These are phyloP conservation scores for Lasiommata megera DNA, from an alignment of 2,888 invertebrate species.

Conservation along the genomic window DNA sequence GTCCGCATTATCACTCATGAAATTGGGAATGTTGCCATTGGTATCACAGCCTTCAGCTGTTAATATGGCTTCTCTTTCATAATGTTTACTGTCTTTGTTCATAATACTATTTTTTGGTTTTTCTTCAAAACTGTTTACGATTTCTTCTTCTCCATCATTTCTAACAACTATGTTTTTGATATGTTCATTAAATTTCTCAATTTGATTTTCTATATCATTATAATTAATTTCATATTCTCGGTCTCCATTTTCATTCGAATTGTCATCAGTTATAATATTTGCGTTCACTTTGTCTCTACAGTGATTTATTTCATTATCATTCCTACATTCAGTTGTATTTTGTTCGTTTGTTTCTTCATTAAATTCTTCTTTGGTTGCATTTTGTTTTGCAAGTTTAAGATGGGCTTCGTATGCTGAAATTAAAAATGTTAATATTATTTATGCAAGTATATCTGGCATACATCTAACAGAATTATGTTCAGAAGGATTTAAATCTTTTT, in stretches of 20 bases:
- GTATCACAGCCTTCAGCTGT: neutral
- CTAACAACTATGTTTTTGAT: neutral
- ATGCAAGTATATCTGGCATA: too few species aligned
- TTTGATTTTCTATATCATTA: neutral
- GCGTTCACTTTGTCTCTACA: conserved; percentile 22
- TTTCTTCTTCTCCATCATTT: neutral
- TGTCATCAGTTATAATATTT: neutral
- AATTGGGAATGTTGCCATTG: conserved; percentile 24
- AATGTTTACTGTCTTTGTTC: neutral
- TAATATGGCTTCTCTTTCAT: neutral
- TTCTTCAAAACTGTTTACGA: neutral
- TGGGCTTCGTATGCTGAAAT: conserved; percentile 57
- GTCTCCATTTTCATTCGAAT: conserved; percentile 8
- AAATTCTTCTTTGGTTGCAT: conserved; percentile 11
- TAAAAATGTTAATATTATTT: neutral
- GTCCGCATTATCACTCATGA: conserved; percentile 5
- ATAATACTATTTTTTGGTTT: neutral
- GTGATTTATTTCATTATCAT: conserved; percentile 39
- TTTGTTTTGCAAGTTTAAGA: conserved; percentile 40
- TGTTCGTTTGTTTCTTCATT: conserved; percentile 27
- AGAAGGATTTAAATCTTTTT: too few species aligned
- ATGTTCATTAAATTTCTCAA: neutral
- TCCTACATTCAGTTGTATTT: conserved; percentile 36
- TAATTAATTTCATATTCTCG: neutral
- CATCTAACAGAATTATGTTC: too few species aligned